Evolutionary conservation across 2,888 invertebrate species (phyloP).

Genomic region (Perdita meconis): DNA sequence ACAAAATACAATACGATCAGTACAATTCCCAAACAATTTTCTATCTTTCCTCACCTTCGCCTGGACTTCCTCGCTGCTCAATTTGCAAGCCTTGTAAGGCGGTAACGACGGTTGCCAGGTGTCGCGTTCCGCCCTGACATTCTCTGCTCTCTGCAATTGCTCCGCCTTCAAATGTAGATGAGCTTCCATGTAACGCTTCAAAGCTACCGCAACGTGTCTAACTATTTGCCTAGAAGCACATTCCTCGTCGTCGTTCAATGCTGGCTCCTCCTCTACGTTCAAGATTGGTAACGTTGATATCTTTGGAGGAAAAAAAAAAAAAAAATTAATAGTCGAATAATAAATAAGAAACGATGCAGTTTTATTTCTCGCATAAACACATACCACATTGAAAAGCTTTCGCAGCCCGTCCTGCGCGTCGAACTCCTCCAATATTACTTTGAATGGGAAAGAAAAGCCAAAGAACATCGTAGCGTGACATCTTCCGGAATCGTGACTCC

Average conservation of each 20-base stretch:
- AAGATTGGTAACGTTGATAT: conserved; percentile 94
- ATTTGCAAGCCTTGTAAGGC: conserved; percentile 86
- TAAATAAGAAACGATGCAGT: not conserved
- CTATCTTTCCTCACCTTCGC: conserved; percentile 86
- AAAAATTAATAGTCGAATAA: conserved; percentile 72
- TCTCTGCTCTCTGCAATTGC: conserved; percentile 87
- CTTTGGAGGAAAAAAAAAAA: conserved; percentile 83
- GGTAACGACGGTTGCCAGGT: conserved; percentile 82
- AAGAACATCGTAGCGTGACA: conserved; percentile 99
- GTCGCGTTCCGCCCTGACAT: conserved; percentile 81
- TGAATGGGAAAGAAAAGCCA: conserved; percentile 96
- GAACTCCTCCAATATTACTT: conserved; percentile 96
- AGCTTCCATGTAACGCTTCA: conserved; percentile 95
- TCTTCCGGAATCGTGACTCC: conserved; percentile 98
- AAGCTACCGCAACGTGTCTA: conserved; percentile 94
- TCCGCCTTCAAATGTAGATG: conserved; percentile 93
- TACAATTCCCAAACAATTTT: too few species aligned
- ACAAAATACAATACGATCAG: not conserved
- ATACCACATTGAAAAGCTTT: conserved; percentile 96
- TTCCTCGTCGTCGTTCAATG: conserved; percentile 93
- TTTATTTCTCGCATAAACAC: not conserved
- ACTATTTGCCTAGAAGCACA: conserved; percentile 96
- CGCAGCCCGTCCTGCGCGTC: conserved; percentile 97
- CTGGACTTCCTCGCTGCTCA: conserved; percentile 92
- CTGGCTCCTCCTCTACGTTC: conserved; percentile 87